Evolutionary conservation across 2,888 invertebrate genomes (phyloP).

Genomic region (Amphiduros pacificus): DNA sequence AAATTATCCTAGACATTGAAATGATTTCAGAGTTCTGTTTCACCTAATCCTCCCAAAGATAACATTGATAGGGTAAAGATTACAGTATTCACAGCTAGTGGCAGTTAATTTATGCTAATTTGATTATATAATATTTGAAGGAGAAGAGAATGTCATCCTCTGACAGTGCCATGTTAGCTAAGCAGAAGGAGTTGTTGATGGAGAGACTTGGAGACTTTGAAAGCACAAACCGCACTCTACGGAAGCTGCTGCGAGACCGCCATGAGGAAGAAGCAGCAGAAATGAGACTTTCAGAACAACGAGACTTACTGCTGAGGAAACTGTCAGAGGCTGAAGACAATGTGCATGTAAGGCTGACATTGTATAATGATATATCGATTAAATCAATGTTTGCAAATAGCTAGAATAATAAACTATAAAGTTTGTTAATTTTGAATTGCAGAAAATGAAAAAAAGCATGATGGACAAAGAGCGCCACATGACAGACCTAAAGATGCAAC

Average conservation of each 20-base stretch:
- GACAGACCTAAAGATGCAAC: slow-evolving; percentile 43
- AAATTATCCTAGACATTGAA: too few species aligned
- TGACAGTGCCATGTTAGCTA: slow-evolving; percentile 41
- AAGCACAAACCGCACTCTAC: slow-evolving; percentile 48
- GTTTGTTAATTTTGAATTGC: too few species aligned
- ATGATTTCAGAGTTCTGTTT: too few species aligned
- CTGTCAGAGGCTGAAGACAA: slow-evolving; percentile 48
- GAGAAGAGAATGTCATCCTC: slow-evolving; percentile 40
- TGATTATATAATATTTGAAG: slow-evolving; percentile 21
- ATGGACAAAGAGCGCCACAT: slow-evolving; percentile 44
- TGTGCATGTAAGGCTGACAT: background rate
- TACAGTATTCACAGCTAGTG: background rate
- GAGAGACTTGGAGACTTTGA: slow-evolving; percentile 55
- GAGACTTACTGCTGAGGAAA: slow-evolving; percentile 49
- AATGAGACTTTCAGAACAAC: slow-evolving; percentile 47
- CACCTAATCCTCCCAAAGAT: background rate
- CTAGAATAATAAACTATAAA: too few species aligned
- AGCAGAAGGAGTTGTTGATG: slow-evolving; percentile 49
- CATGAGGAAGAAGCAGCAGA: slow-evolving; percentile 47
- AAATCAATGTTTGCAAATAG: background rate
- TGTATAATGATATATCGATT: background rate
- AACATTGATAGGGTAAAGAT: background rate
- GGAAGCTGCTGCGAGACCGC: slow-evolving; percentile 50
- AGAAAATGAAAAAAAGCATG: slow-evolving; percentile 33
- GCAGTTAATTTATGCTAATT: background rate